Conservation (phyloP, 2,888 invertebrate species). For the Drosophila infuscata region DNA sequence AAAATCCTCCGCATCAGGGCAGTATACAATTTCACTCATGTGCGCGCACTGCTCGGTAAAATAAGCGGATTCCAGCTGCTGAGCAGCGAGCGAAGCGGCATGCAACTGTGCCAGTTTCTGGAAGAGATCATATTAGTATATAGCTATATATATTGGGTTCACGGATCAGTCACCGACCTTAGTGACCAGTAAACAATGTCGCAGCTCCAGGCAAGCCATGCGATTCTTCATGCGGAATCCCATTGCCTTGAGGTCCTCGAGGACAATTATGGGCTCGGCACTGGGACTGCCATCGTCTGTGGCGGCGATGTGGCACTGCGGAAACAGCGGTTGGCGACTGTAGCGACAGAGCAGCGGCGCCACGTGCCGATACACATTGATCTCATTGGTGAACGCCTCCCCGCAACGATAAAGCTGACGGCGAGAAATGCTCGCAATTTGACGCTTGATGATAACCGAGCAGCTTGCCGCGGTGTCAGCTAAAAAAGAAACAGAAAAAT, state of each 20-base stretch:
- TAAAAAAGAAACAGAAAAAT: slow-evolving; percentile 13
- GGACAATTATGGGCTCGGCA: slow-evolving; percentile 76
- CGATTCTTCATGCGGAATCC: slow-evolving; percentile 82
- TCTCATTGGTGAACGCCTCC: slow-evolving; percentile 84
- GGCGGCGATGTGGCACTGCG: slow-evolving; percentile 81
- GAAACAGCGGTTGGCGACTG: slow-evolving; percentile 67
- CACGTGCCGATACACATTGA: slow-evolving; percentile 80
- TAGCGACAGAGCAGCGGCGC: slow-evolving; percentile 79
- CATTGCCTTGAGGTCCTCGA: slow-evolving; percentile 81
- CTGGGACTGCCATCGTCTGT: slow-evolving; percentile 70
- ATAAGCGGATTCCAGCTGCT: slow-evolving; percentile 63
- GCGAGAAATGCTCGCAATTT: slow-evolving; percentile 81
- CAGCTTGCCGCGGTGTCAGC: slow-evolving; percentile 36
- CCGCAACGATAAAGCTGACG: slow-evolving; percentile 83
- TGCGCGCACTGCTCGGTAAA: slow-evolving; percentile 68
- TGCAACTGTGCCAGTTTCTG: slow-evolving; percentile 83
- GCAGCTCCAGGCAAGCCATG: slow-evolving; percentile 75
- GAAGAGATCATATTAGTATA: slow-evolving; percentile 5
- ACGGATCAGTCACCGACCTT: slow-evolving; percentile 62
- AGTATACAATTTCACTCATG: slow-evolving; percentile 83
- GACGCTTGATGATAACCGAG: slow-evolving; percentile 83
- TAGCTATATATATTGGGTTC: too few species aligned
- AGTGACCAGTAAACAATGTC: slow-evolving; percentile 82
- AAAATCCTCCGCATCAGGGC: slow-evolving; percentile 79
- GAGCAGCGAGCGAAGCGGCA: slow-evolving; percentile 82